Base-by-base conservation (phyloP, 1,140 invertebrate species). In the Atopsyche davidsoni region DNA sequence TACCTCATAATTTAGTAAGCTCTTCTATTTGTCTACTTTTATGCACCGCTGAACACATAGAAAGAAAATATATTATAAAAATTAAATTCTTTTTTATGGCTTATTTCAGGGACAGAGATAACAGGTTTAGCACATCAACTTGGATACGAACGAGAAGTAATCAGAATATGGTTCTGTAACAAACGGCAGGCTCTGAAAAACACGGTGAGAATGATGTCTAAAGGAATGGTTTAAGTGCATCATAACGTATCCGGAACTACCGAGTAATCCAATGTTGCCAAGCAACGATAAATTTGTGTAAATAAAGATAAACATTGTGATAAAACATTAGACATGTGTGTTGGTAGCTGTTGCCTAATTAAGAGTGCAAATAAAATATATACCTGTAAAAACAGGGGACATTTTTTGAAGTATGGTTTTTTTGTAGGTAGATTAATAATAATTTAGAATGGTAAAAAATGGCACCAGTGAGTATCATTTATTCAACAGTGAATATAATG, bases 81-180 rank as follows among this genome's bases (percentile, higher is more conserved):
- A 3, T 24, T 21, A 36, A 42, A 17, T 34, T n/a, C 10, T 40
- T 38, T 55, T 57, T 57, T 46, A 38, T 46, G n/a, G n/a, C 3
- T 31, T 24, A 63, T 77, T 76, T 16, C 71, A 93, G 94, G 93
- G 58, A 92, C 90, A 46, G 94, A 97, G 77, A 97, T 98, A 68
- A 97, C 93, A 18, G 88, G 89, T 16, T 71, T 98, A 44, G 92
- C 94, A 18, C 89, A 96, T 63, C 89, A 96, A 66, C 73, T 98
- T 22, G 93, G 93, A 49, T 97, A 97, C 70, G 94, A 98, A 64
- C 77, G 94, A 46, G 95, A 98, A 79, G 95, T 98, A 13, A 96
- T 98, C 63, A 78, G 95, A 68, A 97, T 98, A 71, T 98, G 95
- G 95, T 98, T 98, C 72, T 98, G 95, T 72, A 98, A 98, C 73